A percentile compares a stretch with the other conserved stretches of the same genome.
Evolutionary conservation across 2,888 invertebrate species (phyloP).

Genomic region (Perizoma affinitatum): DNA sequence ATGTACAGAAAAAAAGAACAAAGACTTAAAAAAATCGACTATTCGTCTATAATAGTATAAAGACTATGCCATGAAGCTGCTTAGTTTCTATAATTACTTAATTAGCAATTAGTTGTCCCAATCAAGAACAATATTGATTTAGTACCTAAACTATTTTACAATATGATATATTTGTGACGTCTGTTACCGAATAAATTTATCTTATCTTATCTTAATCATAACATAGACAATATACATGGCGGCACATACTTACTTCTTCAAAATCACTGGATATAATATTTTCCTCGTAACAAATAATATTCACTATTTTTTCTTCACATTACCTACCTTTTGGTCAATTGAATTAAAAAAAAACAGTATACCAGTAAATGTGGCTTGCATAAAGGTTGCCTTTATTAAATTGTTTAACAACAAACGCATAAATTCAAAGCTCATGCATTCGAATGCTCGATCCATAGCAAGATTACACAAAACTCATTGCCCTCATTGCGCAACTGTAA

Average conservation of each 20-base stretch:
- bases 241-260: conserved; percentile 13
- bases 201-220: too few species aligned
- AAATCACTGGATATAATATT: conserved; percentile 7
- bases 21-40: too few species aligned
- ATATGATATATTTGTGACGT: too few species aligned
- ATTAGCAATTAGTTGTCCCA: too few species aligned
- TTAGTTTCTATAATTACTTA: conserved; percentile 5
- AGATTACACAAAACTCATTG: conserved; percentile 21
- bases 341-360: too few species aligned
- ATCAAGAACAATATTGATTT: too few species aligned
- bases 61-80: not conserved
- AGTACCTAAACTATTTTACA: too few species aligned
- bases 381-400: not conserved
- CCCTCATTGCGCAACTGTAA: conserved; percentile 23
- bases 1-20: too few species aligned
- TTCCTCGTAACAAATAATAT: not conserved
- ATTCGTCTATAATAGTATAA: too few species aligned
- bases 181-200: too few species aligned
- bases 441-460: conserved; percentile 12
- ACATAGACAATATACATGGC: conserved; percentile 12
- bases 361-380: not conserved
- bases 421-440: conserved; percentile 4
- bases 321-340: too few species aligned
- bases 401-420: conserved; percentile 5
- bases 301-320: too few species aligned